Percentiles rank a stretch among this genome's conserved stretches.
These are phyloP conservation scores for Craseonycteris thonglongyai DNA, from an alignment of 2,113 vertebrate genomes.

Conservation along the genomic window DNA sequence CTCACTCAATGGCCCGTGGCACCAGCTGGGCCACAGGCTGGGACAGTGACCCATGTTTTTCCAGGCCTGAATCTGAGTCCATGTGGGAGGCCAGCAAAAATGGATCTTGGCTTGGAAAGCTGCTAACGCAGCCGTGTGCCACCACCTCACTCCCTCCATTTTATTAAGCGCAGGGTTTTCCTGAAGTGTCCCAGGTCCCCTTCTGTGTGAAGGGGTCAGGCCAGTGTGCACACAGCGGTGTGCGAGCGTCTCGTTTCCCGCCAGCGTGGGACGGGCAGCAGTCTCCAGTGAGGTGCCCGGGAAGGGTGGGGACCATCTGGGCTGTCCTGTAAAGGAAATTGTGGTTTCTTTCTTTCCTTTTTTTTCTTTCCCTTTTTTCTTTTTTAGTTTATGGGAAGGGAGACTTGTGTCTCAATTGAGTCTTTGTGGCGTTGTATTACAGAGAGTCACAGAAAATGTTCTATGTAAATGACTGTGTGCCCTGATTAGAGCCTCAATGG, in stretches of 20 bases:
- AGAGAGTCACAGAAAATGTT: conserved; percentile 81
- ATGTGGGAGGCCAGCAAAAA: not conserved
- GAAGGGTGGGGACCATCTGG: conserved; percentile 73
- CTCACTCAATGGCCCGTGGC: not conserved
- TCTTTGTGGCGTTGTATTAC: conserved; percentile 81
- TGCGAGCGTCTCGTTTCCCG: not conserved
- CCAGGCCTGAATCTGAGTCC: not conserved
- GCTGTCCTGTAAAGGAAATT: conserved; percentile 77
- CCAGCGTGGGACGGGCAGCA: not conserved
- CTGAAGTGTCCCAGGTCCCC: not conserved
- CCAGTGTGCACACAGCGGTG: not conserved
- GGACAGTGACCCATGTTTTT: not conserved
- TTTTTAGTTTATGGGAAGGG: conserved; percentile 76
- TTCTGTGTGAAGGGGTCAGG: not conserved
- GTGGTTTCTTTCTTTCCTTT: conserved; percentile 54
- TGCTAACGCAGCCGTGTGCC: not conserved
- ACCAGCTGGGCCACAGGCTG: not conserved
- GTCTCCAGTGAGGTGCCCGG: conserved; percentile 45
- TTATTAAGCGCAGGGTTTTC: not conserved
- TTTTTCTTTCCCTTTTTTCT: conserved; percentile 32
- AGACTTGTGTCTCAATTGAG: conserved; percentile 79
- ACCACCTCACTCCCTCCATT: not conserved
- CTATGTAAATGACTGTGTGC: conserved; percentile 83
- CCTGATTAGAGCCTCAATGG: conserved; percentile 80
- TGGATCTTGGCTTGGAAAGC: not conserved